These are phyloP conservation scores for Acyrthosiphon pisum DNA, from an alignment of 1,140 invertebrate species.

Conservation along the genomic window DNA sequence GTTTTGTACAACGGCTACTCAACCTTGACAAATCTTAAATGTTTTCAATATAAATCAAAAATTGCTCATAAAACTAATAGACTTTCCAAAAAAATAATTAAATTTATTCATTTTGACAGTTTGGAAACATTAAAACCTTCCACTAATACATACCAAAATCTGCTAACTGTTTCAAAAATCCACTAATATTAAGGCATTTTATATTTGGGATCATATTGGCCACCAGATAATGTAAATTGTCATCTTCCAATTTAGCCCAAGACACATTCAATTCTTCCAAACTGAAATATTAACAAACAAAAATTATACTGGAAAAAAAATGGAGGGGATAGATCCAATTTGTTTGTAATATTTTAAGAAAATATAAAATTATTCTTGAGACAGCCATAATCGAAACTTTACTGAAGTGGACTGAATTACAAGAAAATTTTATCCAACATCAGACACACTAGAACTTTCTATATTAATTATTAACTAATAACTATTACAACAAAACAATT, in stretches of 20 bases:
- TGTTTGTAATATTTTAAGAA: too few relatives aligned
- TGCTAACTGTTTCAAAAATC: slow-evolving; percentile 75
- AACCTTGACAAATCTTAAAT: slow-evolving; percentile 73
- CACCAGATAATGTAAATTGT: slow-evolving; percentile 71
- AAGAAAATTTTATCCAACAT: too few relatives aligned
- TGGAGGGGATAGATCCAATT: too few relatives aligned
- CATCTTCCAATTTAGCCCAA: slow-evolving; percentile 76
- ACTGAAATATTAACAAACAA: slow-evolving; percentile 65
- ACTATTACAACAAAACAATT: too few relatives aligned
- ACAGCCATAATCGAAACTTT: neutral
- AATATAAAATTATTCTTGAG: neutral
- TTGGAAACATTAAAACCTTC: neutral
- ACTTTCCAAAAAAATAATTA: neutral
- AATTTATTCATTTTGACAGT: neutral
- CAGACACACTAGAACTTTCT: too few relatives aligned
- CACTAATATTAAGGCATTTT: slow-evolving; percentile 80
- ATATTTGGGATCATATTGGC: slow-evolving; percentile 70
- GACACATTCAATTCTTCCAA: slow-evolving; percentile 79
- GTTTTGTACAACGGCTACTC: slow-evolving; percentile 71
- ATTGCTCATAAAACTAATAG: neutral
- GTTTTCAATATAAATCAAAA: slow-evolving; percentile 24
- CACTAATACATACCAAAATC: slow-evolving; percentile 73
- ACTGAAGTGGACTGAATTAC: neutral
- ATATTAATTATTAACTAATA: too few relatives aligned
- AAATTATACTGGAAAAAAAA: neutral